Conservation (phyloP, 2,888 invertebrate species). For the Pachliopta kotzebuea region DNA sequence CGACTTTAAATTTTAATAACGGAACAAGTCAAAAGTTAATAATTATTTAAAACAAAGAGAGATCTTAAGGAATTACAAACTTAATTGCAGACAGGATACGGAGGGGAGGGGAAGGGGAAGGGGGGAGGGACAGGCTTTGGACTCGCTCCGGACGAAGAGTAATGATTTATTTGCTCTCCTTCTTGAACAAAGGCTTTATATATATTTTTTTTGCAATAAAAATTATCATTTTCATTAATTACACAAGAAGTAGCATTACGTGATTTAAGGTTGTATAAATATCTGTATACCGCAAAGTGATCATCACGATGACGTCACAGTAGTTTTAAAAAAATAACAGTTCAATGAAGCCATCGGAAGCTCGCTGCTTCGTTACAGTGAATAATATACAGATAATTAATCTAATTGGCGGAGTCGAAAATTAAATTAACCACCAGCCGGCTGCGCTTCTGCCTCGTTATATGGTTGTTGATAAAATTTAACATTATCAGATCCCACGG, state of each 20-base stretch:
- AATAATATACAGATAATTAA: conserved; percentile 23
- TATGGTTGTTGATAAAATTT: conserved; percentile 37
- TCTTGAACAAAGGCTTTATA: conserved; percentile 33
- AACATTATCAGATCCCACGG: conserved; percentile 38
- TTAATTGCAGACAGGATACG: conserved; percentile 42
- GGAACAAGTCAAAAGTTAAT: conserved; percentile 35
- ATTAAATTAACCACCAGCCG: conserved; percentile 34
- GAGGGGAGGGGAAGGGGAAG: conserved; percentile 26
- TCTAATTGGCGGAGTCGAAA: conserved; percentile 37
- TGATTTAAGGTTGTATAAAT: too few relatives aligned
- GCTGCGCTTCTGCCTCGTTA: conserved; percentile 36
- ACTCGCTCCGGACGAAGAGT: conserved; percentile 36
- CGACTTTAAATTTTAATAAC: too few relatives aligned
- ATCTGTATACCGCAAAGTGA: too few relatives aligned
- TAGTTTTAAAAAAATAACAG: not conserved
- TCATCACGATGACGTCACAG: too few relatives aligned
- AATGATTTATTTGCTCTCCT: conserved; percentile 48
- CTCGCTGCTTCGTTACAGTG: not conserved
- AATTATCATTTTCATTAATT: too few relatives aligned
- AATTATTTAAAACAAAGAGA: conserved; percentile 39
- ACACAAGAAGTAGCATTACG: too few relatives aligned
- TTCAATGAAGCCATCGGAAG: not conserved
- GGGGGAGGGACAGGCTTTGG: conserved; percentile 10
- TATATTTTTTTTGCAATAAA: too few relatives aligned
- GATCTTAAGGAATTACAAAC: conserved; percentile 44